Conservation (phyloP, 1,140 invertebrate species). For the Venturia canescens region DNA sequence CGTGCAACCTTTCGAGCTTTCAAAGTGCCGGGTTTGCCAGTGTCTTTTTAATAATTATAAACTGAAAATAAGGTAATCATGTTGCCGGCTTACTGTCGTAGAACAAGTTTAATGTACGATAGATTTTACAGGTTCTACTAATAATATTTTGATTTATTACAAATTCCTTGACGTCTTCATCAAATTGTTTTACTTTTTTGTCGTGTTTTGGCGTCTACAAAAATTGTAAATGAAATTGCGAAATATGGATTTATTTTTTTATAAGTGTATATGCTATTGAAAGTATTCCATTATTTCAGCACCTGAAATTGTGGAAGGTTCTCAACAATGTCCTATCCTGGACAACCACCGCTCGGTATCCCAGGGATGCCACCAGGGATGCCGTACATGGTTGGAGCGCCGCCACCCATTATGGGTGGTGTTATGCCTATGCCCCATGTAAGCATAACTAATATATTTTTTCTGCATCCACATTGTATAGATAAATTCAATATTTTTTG, state of each 20-base stretch:
- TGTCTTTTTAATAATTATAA: neutral
- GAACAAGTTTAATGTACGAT: too few relatives aligned
- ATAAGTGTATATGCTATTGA: too few relatives aligned
- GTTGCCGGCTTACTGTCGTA: too few relatives aligned
- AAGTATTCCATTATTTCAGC: neutral
- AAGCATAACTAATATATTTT: slow-evolving; percentile 52
- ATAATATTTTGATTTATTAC: too few relatives aligned
- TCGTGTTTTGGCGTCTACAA: too few relatives aligned
- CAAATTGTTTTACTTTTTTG: too few relatives aligned
- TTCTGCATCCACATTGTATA: too few relatives aligned
- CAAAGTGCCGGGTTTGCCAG: neutral
- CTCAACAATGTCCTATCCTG: slow-evolving; percentile 73
- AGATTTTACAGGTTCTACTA: too few relatives aligned
- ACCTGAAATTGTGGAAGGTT: neutral
- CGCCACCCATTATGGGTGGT: slow-evolving; percentile 74
- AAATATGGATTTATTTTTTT: too few relatives aligned
- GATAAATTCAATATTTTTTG: too few relatives aligned
- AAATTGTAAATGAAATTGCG: too few relatives aligned
- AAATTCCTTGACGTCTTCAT: too few relatives aligned
- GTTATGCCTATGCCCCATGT: slow-evolving; percentile 77
- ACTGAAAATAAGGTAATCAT: neutral
- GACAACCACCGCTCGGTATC: slow-evolving; percentile 75
- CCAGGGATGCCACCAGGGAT: slow-evolving; percentile 74
- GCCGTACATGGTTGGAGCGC: slow-evolving; percentile 75
- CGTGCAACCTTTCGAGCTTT: neutral